A percentile compares a stretch with the other conserved stretches of the same genome.
phyloP scores from a whole-genome alignment of 2,797 vertebrate genomes.

The Amblyopsis hoosieri region DNA sequence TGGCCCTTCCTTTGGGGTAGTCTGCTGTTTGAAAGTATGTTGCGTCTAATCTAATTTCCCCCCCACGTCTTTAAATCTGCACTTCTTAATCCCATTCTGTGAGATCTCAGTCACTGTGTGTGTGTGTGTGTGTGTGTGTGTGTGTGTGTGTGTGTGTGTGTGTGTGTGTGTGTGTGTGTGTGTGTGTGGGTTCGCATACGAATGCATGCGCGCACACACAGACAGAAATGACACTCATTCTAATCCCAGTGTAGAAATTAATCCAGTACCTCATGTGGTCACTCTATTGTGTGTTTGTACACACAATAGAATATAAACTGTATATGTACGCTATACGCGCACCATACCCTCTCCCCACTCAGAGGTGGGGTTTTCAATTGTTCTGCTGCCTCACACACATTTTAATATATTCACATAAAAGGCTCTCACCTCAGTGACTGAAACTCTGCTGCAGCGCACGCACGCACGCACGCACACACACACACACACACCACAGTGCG shows the following conservation, averaged over 20 bases:
- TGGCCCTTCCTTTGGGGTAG: slow-evolving; percentile 31
- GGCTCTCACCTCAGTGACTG: slow-evolving; percentile 18
- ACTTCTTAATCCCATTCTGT: slow-evolving; percentile 35
- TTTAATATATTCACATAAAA: slow-evolving; percentile 34
- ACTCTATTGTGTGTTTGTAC: too few species aligned
- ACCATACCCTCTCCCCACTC: not conserved
- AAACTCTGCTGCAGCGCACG: slow-evolving; percentile 18
- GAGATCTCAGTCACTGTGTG: slow-evolving; percentile 21
- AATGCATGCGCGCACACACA: not conserved
- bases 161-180: not conserved
- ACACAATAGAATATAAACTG: too few species aligned
- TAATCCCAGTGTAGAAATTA: too few species aligned
- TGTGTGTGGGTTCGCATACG: not conserved
- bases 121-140: not conserved
- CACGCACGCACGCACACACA: slow-evolving; percentile 6
- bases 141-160: not conserved
- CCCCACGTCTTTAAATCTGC: slow-evolving; percentile 44
- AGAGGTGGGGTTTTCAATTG: too few species aligned
- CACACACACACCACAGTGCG: slow-evolving; percentile 20
- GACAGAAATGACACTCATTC: too few species aligned
- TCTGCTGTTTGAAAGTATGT: slow-evolving; percentile 29
- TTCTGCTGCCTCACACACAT: slow-evolving; percentile 7
- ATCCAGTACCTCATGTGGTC: too few species aligned
- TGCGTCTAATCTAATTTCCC: slow-evolving; percentile 11
- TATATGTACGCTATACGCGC: not conserved